phyloP scores from a whole-genome alignment of 1,140 invertebrate genomes.

The Micrasema minimum region DNA sequence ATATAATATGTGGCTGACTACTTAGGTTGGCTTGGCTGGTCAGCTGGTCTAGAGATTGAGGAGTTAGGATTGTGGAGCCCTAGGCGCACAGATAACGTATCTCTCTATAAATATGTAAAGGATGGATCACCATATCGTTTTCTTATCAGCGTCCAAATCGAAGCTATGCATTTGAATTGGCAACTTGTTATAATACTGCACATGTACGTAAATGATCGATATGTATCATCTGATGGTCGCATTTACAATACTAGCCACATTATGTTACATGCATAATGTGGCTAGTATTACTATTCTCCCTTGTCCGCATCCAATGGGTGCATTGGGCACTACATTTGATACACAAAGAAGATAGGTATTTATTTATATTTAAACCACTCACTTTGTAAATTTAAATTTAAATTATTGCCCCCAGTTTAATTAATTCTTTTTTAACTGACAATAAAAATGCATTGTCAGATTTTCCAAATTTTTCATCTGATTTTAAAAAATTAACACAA shows the following conservation, averaged over 20 bases:
- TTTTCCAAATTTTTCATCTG: no score
- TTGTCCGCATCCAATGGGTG: no score
- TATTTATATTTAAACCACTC: neutral
- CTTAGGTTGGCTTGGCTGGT: no score
- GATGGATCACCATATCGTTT: slow-evolving; percentile 2
- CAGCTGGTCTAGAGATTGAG: no score
- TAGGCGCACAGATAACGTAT: slow-evolving; percentile 18
- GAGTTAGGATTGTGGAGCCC: no score
- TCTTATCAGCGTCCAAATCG: slow-evolving; percentile 16
- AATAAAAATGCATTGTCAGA: no score
- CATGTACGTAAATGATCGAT: neutral
- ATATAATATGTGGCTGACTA: no score
- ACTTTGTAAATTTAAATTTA: neutral
- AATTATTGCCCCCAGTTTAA: no score
- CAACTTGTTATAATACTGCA: neutral
- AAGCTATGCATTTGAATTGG: slow-evolving; percentile 16
- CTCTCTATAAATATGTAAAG: slow-evolving; percentile 21
- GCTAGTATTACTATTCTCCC: neutral
- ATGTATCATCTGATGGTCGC: neutral
- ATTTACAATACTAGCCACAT: neutral
- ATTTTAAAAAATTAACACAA: no score
- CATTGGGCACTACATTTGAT: neutral
- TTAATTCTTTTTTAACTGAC: no score
- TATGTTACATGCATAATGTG: neutral
- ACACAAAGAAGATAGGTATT: neutral